phyloP scores from a whole-genome alignment of 2,797 vertebrate species.

The Buceros bicornis region DNA sequence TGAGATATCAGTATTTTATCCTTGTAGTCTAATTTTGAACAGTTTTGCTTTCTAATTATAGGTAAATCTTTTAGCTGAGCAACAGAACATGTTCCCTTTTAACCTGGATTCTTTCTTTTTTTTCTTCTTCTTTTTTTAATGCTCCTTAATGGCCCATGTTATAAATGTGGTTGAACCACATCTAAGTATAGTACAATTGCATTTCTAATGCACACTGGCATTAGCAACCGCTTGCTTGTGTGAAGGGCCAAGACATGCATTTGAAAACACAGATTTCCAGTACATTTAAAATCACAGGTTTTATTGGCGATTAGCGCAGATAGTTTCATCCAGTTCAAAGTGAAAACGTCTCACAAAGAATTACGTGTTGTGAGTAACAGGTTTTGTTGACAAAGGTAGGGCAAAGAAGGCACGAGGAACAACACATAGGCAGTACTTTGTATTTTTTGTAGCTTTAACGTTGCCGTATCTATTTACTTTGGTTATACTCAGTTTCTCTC shows the following conservation, averaged over 20 bases:
- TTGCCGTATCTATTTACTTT: background rate
- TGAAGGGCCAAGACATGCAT: constrained; percentile 7
- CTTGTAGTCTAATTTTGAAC: constrained; percentile 43
- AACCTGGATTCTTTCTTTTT: constrained; percentile 49
- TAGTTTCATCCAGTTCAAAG: background rate
- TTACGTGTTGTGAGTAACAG: background rate
- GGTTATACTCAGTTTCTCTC: background rate
- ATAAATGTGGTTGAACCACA: constrained; percentile 55
- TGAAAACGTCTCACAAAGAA: background rate
- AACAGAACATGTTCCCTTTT: constrained; percentile 59
- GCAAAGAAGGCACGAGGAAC: background rate
- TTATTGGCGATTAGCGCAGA: background rate
- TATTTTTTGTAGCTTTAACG: background rate
- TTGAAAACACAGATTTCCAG: constrained; percentile 37
- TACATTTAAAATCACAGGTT: constrained; percentile 11
- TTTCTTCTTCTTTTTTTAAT: background rate
- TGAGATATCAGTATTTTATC: constrained; percentile 57
- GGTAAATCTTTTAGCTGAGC: constrained; percentile 53
- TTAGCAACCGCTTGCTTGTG: constrained; percentile 18
- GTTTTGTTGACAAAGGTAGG: background rate
- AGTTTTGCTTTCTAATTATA: constrained; percentile 50
- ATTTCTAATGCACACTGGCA: constrained; percentile 45
- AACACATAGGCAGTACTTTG: background rate
- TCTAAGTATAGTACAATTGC: constrained; percentile 57
- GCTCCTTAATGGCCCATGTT: constrained; percentile 62